Conservation (phyloP, 2,888 invertebrate genomes). For the Anarsia innoxiella region DNA sequence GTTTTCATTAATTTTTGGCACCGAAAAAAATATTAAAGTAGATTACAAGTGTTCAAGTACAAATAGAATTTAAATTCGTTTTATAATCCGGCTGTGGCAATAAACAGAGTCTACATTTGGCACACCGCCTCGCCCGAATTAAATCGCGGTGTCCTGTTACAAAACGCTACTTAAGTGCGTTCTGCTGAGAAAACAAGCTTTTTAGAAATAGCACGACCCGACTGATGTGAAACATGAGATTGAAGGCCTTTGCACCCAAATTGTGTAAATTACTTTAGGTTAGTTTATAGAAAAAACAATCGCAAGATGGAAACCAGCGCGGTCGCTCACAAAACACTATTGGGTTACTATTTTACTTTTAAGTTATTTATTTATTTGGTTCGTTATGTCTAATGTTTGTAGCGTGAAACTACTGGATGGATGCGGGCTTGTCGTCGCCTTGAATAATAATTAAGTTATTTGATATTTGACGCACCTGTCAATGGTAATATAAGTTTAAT, state of each 20-base stretch:
- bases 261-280: constrained; percentile 67
- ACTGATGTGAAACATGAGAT: constrained; percentile 45
- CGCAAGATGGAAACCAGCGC: no score
- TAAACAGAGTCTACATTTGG: constrained; percentile 42
- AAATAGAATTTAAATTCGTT: constrained; percentile 3
- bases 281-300: constrained; percentile 63
- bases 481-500: no score
- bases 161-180: constrained; percentile 64
- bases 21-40: no score
- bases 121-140: constrained; percentile 55
- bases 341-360: background rate
- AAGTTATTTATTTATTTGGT: background rate
- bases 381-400: background rate
- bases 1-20: no score
- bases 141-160: constrained; percentile 51
- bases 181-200: constrained; percentile 68
- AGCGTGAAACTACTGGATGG: no score
- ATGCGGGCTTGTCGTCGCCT: constrained; percentile 17
- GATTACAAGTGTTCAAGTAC: no score
- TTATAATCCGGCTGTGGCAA: constrained; percentile 18
- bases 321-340: no score
- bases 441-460: constrained; percentile 39
- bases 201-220: constrained; percentile 70
- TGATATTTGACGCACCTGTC: constrained; percentile 38
- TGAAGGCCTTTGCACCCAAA: constrained; percentile 62